Evolutionary conservation across 2,797 vertebrate genomes (phyloP), one percentile per base, ranked within the genome.

Genomic region (Garrulus glandarius): DNA sequence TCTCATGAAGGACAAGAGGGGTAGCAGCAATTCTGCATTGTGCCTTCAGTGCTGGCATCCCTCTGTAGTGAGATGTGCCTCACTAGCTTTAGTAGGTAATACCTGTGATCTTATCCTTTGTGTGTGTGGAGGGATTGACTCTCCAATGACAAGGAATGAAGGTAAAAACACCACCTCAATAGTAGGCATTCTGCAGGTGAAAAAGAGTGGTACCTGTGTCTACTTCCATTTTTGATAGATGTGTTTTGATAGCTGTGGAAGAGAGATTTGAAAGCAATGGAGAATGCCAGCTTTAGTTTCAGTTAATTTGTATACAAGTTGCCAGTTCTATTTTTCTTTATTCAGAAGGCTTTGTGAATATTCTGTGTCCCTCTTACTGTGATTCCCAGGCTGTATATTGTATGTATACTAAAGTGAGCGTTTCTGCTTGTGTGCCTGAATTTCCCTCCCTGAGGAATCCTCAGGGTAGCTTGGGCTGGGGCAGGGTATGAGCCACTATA

Each of bases 131-230:
- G 46, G n/a, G 29, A 68, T 52, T 56, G 34, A 36, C 39, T 79
- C 24, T 7, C 10, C 26, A n/a, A 0, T 32, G 43, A 34, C 0
- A 9, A 41, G 9, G 46, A 80, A 37, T 2, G 7, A 92, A 29
- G 13, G 36, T 63, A 18, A 75, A 76, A 55, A 1, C 6, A 5
- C 2, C 20, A 26, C 14, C 36, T 64, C 41, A 23, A 4, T 5
- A 52, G 29, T 0, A 43, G 59, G 6, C 19, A 37, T 72, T 76
- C 81, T 39, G 16, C 32, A 32, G 24, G 15, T 68, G 55, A 61
- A 41, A 84, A 87, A 37, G 18, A 78, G 12, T 1, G 0, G 32
- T 47, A 16, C n/a, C 37, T 79, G 11, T 87, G 24, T 24, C 47
- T 61, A 2, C 21, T 89, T 95, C 37, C 22, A 4, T 39, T 69